Evolutionary conservation across 2,113 vertebrate genomes (phyloP), one percentile per base, ranked within the genome.

Genomic region (Mobula birostris): DNA sequence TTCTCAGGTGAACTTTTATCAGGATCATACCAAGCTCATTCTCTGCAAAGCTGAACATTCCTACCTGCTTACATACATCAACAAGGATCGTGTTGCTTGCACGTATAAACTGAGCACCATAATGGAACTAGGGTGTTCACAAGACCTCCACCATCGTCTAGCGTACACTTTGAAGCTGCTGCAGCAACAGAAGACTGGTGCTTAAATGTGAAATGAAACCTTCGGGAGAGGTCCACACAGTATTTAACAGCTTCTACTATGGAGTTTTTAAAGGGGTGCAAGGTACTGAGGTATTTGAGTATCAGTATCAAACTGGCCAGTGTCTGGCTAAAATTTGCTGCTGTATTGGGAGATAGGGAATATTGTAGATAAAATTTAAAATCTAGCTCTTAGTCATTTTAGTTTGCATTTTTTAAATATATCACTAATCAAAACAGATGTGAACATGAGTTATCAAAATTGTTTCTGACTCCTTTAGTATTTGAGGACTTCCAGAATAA

Each of bases 21-120:
- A 98, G 0, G 98, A 99, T 96, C 99, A 99, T 95, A 99, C 98
- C 56, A 99, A 99, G 96, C 97, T 99, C 95, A 98, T 99, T 95
- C 97, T 99, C 96, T 98, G 97, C 96, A 99, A 98, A 97, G 97
- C 97, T 82, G 97, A 98, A 1, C 97, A 97, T 32, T 97, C 97
- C 72, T 98, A 98, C 95, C 96, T 99, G 94, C 97, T 99, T 95
- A 99, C 99, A 88, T 99, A 98, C 95, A 98, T 99, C 96, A 98
- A 97, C 95, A 97, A 97, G 7, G 98, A 99, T 21, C 98, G 99
- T 36, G 96, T 97, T 68, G 98, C 99, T 1, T 97, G 96, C 95
- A 98, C 98, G 17, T 99, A 98, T 96, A 97, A 97, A 94, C 96
- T 99, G 95, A 97, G 97, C 95, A 97, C 97, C 94, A 97, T 99